Evolutionary conservation across 2,888 invertebrate species (phyloP).

Genomic region (Himalopsyche tibetana): DNA sequence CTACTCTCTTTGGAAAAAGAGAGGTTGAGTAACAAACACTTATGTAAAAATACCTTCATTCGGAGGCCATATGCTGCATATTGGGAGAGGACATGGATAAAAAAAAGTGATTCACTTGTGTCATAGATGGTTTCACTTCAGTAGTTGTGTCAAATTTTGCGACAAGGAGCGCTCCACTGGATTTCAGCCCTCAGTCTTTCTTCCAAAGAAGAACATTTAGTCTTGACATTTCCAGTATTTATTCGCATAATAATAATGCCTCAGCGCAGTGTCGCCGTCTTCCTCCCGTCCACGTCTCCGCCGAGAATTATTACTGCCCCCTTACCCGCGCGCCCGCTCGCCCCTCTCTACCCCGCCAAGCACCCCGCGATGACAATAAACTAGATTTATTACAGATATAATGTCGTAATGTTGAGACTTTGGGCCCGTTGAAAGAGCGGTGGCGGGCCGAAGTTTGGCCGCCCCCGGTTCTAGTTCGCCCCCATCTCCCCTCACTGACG

Average conservation of each 20-base stretch:
- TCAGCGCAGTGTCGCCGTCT: conserved; percentile 72
- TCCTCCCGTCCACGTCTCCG: conserved; percentile 71
- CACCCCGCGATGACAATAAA: conserved; percentile 69
- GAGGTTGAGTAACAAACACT: no score
- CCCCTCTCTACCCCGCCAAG: conserved; percentile 69
- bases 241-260: conserved; percentile 82
- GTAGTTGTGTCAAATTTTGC: not conserved
- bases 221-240: conserved; percentile 81
- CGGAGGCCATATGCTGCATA: no score
- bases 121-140: not conserved
- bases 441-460: conserved; percentile 63
- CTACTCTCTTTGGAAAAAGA: no score
- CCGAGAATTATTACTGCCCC: conserved; percentile 74
- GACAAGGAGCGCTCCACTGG: conserved; percentile 52
- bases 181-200: conserved; percentile 63
- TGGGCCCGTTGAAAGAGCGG: conserved; percentile 65
- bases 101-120: not conserved
- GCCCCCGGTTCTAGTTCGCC: conserved; percentile 57
- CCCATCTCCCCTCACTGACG: conserved; percentile 45
- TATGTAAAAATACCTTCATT: no score
- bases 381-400: conserved; percentile 66
- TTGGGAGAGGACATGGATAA: no score
- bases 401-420: conserved; percentile 66
- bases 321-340: conserved; percentile 70
- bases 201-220: conserved; percentile 76